Base-by-base conservation (phyloP, 2,797 vertebrate species). In the Spatula versicolor region DNA sequence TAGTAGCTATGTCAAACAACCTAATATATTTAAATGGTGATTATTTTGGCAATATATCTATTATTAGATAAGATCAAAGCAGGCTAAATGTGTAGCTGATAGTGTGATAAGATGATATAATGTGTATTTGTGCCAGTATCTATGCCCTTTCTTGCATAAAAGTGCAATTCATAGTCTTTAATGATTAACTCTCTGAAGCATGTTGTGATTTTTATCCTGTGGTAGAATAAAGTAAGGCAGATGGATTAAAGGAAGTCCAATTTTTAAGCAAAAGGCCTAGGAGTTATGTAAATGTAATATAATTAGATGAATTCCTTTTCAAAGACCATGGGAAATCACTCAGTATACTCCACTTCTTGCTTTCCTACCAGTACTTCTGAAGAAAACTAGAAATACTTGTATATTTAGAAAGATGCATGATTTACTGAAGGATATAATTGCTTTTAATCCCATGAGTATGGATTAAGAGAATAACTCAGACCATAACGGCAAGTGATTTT, bases 21-120 rank as follows among this genome's bases (percentile, higher is more conserved):
- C 97, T 97, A 96, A 98, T 98, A 97, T 98, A 98, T 98, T 98
- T 98, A 98, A 98, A 98, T 97, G 97, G 96, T 91, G 98, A 98
- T 98, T 98, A 98, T 98, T 98, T 97, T 94, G 96, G 96, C 96
- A 96, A 96, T 97, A 83, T 98, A 96, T 98, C 97, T 97, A 88
- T 96, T 95, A 93, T 87, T 92, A 95, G 97, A 98, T 98, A 98
- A 98, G 98, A 98, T 98, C 98, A 98, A 98, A 98, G 97, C 93
- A 41, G 2, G 96, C 97, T 97, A 97, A 97, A 89, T 87, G 95
- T 93, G 95, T 52, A 69, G 77, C 58, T 94, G 97, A 97, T 97
- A 94, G 91, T 66, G 67, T 87, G 94, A 96, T 97, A 91, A 94
- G 94, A 96, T 95, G 95, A 95, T 75, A 46, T 28, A 82, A 86